phyloP scores from a whole-genome alignment of 2,113 vertebrate species.

The Tragelaphus buxtoni region DNA sequence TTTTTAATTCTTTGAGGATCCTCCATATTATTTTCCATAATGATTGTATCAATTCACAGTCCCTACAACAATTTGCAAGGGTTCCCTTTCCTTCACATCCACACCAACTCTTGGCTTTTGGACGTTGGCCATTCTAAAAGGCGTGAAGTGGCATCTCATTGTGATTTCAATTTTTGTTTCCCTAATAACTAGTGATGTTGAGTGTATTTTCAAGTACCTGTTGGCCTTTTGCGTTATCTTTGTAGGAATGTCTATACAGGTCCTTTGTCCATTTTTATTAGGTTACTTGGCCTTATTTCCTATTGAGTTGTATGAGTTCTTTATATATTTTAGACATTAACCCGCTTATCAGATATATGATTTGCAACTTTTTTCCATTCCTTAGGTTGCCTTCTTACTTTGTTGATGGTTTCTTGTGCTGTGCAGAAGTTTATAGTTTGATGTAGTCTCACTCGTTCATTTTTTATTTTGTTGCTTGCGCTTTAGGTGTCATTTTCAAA shows the following conservation, averaged over 20 bases:
- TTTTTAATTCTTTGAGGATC: background rate
- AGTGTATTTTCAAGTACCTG: background rate
- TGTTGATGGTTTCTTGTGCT: background rate
- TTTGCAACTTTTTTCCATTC: background rate
- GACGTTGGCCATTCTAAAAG: background rate
- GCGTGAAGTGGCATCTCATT: background rate
- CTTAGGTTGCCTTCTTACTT: background rate
- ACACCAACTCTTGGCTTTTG: background rate
- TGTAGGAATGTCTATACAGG: background rate
- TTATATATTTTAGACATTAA: background rate
- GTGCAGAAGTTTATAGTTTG: background rate
- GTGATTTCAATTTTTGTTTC: background rate
- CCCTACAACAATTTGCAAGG: background rate
- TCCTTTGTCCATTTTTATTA: background rate
- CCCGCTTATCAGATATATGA: rapidly evolving
- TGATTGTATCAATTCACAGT: background rate
- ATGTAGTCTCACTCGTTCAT: background rate
- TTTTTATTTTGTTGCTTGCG: background rate
- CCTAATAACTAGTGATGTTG: background rate
- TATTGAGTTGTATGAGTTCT: background rate
- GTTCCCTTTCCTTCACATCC: background rate
- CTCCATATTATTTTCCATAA: background rate
- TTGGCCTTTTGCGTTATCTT: background rate
- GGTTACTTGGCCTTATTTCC: background rate
- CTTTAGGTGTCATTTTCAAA: background rate